Evolutionary conservation across 92 coral and sea anemone species (phyloP), one percentile per base, ranked within the genome.

Genomic region (Zoanthus sansibaricus): DNA sequence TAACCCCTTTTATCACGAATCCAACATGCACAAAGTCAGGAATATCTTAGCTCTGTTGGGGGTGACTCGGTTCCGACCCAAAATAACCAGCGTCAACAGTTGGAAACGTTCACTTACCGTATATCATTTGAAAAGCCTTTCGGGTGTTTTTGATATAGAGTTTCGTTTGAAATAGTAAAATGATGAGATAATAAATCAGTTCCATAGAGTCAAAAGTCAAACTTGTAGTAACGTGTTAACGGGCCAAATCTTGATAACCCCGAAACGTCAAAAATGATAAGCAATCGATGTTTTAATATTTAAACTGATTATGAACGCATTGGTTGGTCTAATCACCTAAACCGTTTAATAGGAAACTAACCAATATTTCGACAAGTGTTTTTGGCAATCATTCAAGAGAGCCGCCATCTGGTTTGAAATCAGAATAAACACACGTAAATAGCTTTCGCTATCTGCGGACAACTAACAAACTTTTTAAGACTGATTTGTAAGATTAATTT

Each of bases 291-390:
- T 62, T 18, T 11, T 11, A 11, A 62, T 25, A 25, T 25, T 25
- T 25, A 25, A 25, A 25, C 25, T 25, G 25, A 25, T 25, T 25
- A 17, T 17, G n/a, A 62, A 16, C 69, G 20, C 25, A 20, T n/a
- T 62, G 17, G 69, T 62, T 20, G 8, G 9, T n/a, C 25, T 17
- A 31, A 62, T 62, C 69, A n/a, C 69, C 25, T 62, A 4, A 17
- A 62, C n/a, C 69, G 69, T 62, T 62, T 37, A 37, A 37, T 62
- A 62, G 69, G 69, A 62, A 62, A 62, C 25, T 18, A 62, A 62
- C 69, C 69, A 62, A 62, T 62, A 62, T 62, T 62, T 62, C 69
- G 10, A 62, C 69, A 62, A 62, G 69, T 62, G 69, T 62, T 62
- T 6, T n/a, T 18, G 69, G 25, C 69, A 20, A n/a, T 6, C 30